These are phyloP conservation scores for Pipistrellus pygmaeus DNA, from an alignment of 2,797 vertebrate genomes.

Conservation along the genomic window DNA sequence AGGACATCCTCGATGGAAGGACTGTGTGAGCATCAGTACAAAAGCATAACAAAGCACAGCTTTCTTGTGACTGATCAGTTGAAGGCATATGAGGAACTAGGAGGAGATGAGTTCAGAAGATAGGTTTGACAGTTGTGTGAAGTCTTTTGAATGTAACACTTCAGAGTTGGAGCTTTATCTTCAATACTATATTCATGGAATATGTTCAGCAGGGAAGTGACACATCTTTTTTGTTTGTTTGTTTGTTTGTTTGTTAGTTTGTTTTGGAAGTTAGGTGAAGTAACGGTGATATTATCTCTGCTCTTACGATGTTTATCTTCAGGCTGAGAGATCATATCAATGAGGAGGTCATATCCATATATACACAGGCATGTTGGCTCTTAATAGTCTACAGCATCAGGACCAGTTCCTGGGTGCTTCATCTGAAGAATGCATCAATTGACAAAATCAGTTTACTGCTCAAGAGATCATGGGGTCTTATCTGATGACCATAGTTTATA, in stretches of 20 bases:
- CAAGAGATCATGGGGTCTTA: not conserved
- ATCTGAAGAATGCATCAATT: not conserved
- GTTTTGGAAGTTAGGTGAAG: not conserved
- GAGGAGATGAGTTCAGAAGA: not conserved
- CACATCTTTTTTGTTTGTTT: not conserved
- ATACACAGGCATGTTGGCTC: not conserved
- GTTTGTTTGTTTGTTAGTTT: not conserved
- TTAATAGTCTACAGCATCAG: not conserved
- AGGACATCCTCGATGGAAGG: not conserved
- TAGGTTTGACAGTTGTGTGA: not conserved
- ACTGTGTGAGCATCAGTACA: not conserved
- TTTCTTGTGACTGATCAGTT: not conserved
- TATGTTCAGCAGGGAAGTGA: not conserved
- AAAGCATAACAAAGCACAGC: not conserved
- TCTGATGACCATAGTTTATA: not conserved
- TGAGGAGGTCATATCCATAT: not conserved
- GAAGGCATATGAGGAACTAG: not conserved
- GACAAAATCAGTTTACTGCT: not conserved
- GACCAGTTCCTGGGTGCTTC: not conserved
- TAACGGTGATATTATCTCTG: not conserved
- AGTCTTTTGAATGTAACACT: not conserved
- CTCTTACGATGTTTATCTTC: not conserved
- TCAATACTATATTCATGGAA: not conserved
- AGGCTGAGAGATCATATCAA: not conserved
- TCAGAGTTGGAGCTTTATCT: slow-evolving; percentile 7